Conservation (phyloP, 2,888 invertebrate genomes). For the Eupithecia tripunctaria region DNA sequence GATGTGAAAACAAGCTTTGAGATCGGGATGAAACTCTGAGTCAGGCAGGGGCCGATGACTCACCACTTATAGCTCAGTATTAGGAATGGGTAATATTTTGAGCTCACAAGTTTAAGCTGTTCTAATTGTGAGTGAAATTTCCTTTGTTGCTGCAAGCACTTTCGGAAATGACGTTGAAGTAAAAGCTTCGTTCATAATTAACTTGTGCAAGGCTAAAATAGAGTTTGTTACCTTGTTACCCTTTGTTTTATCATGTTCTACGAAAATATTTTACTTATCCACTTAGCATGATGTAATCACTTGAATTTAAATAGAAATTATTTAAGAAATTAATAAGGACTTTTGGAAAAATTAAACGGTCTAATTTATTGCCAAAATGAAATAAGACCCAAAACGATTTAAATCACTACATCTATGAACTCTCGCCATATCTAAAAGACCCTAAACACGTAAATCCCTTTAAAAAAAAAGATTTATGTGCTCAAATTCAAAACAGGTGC, state of each 20-base stretch:
- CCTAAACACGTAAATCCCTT: constrained; percentile 53
- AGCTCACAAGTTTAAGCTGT: constrained; percentile 47
- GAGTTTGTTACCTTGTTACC: neutral
- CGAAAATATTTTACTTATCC: neutral
- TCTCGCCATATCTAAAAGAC: constrained; percentile 47
- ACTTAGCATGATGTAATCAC: neutral
- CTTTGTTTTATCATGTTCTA: constrained; percentile 1
- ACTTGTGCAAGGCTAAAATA: neutral
- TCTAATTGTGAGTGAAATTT: constrained; percentile 44
- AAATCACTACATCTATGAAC: constrained; percentile 51
- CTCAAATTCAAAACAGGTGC: constrained; percentile 68
- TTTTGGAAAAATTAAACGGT: neutral
- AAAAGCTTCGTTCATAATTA: constrained; percentile 11
- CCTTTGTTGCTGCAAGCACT: constrained; percentile 39
- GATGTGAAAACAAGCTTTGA: constrained; percentile 40
- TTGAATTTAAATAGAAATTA: neutral
- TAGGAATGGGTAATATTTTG: constrained; percentile 61
- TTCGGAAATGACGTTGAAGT: constrained; percentile 35
- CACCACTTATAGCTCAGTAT: constrained; percentile 62
- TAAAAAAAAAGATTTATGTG: constrained; percentile 69
- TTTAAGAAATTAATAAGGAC: neutral
- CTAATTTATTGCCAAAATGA: neutral
- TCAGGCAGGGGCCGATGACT: constrained; percentile 70
- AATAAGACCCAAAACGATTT: constrained; percentile 27
- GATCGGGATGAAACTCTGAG: constrained; percentile 67